A percentile compares a stretch with the other conserved stretches of the same genome.
These are phyloP conservation scores for Halictus rubicundus DNA, from an alignment of 1,140 invertebrate genomes.

Conservation along the genomic window DNA sequence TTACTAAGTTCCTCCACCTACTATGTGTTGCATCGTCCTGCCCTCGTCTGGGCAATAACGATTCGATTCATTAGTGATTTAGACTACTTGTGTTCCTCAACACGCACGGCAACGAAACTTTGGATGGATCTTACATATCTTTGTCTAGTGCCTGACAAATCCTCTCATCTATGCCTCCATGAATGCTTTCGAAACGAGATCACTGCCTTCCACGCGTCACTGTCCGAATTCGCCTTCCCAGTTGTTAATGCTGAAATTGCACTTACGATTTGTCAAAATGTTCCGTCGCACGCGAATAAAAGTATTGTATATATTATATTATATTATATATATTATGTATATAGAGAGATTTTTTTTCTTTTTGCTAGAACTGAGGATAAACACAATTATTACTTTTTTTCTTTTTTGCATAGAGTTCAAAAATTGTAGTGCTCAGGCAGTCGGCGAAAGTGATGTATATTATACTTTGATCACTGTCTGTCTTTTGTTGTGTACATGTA, in stretches of 20 bases:
- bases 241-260: slow-evolving; percentile 43
- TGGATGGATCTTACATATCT: slow-evolving; percentile 51
- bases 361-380: slow-evolving; percentile 45
- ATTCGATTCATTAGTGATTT: slow-evolving; percentile 68
- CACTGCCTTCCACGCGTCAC: slow-evolving; percentile 38
- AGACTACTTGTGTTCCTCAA: slow-evolving; percentile 62
- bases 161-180: slow-evolving; percentile 34
- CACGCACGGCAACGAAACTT: slow-evolving; percentile 62
- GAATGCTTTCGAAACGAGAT: slow-evolving; percentile 45
- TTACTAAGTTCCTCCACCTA: slow-evolving; percentile 73
- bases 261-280: slow-evolving; percentile 63
- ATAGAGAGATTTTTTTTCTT: too few relatives aligned
- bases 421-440: slow-evolving; percentile 61
- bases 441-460: slow-evolving; percentile 59
- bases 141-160: slow-evolving; percentile 59
- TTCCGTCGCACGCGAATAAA: slow-evolving; percentile 62
- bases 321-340: too few relatives aligned
- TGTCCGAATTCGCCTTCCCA: not conserved
- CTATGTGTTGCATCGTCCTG: slow-evolving; percentile 67
- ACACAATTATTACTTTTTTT: slow-evolving; percentile 47
- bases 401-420: slow-evolving; percentile 8
- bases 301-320: slow-evolving; percentile 30
- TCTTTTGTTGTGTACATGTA: slow-evolving; percentile 43
- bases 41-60: slow-evolving; percentile 64
- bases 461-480: slow-evolving; percentile 54